A percentile compares a stretch with the other conserved stretches of the same genome.
Conservation (phyloP, 2,797 vertebrate genomes). For the Remorina albescens region DNA sequence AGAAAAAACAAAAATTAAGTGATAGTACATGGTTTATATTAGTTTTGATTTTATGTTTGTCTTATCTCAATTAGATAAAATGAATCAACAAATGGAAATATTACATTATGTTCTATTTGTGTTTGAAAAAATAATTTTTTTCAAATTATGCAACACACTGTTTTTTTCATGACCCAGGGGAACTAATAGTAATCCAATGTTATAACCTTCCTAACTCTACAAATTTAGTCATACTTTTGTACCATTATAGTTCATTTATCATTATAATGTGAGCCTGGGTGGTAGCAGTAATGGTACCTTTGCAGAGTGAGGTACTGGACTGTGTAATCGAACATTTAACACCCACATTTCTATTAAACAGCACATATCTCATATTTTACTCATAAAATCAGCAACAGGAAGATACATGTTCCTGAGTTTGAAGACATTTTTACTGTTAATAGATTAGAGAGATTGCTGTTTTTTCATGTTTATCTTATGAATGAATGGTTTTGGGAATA, state of each 20-base stretch:
- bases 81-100: background rate
- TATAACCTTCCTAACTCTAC: background rate
- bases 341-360: slow-evolving; percentile 38
- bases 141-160: background rate
- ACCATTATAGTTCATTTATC: slow-evolving; percentile 7
- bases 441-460: background rate
- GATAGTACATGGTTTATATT: background rate
- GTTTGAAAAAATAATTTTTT: slow-evolving; percentile 21
- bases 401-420: background rate
- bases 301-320: slow-evolving; percentile 8
- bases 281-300: slow-evolving; percentile 22
- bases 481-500: slow-evolving; percentile 42
- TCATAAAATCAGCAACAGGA: background rate
- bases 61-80: slow-evolving; percentile 2
- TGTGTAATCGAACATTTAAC: slow-evolving; percentile 45
- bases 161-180: background rate
- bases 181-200: slow-evolving; percentile 11
- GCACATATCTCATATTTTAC: slow-evolving; percentile 9
- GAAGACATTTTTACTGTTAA: slow-evolving; percentile 3
- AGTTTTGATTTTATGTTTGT: background rate
- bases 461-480: slow-evolving; percentile 33
- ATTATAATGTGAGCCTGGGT: slow-evolving; percentile 27
- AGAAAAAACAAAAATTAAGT: slow-evolving; percentile 18
- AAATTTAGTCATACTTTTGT: slow-evolving; percentile 7
- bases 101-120: background rate